Evolutionary conservation across 2,888 invertebrate genomes (phyloP).

Genomic region (Ennomos fuscantarius): DNA sequence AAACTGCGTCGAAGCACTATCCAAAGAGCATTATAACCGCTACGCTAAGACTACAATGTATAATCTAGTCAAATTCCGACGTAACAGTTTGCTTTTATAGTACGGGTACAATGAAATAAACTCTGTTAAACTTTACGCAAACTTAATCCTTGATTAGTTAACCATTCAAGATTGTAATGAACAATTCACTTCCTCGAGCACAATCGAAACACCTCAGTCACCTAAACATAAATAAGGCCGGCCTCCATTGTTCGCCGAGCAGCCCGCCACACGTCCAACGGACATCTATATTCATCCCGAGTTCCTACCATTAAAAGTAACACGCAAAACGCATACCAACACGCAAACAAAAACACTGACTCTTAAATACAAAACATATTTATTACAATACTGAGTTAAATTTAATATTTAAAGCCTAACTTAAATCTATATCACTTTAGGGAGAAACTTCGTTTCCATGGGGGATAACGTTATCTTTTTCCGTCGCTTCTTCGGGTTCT

Average conservation of each 20-base stretch:
- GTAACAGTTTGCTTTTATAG: too few species aligned
- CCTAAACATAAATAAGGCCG: slow-evolving; percentile 40
- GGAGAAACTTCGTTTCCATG: slow-evolving; percentile 68
- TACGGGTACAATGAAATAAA: not conserved
- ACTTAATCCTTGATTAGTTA: not conserved
- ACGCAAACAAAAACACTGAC: slow-evolving; percentile 59
- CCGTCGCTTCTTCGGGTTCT: slow-evolving; percentile 62
- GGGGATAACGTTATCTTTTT: slow-evolving; percentile 70
- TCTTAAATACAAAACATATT: slow-evolving; percentile 69
- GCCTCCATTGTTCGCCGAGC: slow-evolving; percentile 58
- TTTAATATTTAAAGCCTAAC: slow-evolving; percentile 71
- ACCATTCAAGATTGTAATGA: slow-evolving; percentile 4
- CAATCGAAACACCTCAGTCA: slow-evolving; percentile 3
- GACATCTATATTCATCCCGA: slow-evolving; percentile 58
- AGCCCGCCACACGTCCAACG: slow-evolving; percentile 44
- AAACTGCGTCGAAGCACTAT: too few species aligned
- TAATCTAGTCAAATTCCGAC: too few species aligned
- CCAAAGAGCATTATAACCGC: too few species aligned
- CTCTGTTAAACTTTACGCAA: too few species aligned
- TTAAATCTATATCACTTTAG: slow-evolving; percentile 76
- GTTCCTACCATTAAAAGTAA: slow-evolving; percentile 46
- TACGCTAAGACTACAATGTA: too few species aligned
- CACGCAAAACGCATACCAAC: slow-evolving; percentile 55
- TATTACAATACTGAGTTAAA: slow-evolving; percentile 78
- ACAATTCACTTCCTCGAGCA: slow-evolving; percentile 1